Percentiles rank a stretch among this genome's conserved stretches.
These are phyloP conservation scores for Synanthedon andrenaeformis DNA, from an alignment of 2,888 invertebrate genomes.

Conservation along the genomic window DNA sequence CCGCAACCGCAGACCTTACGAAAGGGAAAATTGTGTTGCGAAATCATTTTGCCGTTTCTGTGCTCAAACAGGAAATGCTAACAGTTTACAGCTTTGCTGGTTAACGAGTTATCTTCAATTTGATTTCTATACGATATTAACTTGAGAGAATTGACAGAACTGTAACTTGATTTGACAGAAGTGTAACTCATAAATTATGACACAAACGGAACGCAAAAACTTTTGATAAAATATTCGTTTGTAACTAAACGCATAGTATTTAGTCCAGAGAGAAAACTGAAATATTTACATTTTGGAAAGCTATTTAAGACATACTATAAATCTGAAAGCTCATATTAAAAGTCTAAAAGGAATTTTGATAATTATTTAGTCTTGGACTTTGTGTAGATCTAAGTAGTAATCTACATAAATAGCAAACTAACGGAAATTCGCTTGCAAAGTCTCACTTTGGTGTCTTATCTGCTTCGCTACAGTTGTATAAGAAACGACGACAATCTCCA, in stretches of 20 bases:
- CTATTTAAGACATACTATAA: no score
- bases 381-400: no score
- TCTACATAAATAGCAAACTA: not conserved
- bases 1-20: slow-evolving; percentile 23
- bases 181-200: no score
- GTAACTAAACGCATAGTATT: no score
- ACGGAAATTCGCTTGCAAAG: slow-evolving; percentile 10
- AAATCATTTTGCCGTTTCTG: slow-evolving; percentile 49
- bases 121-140: not conserved
- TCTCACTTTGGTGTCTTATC: slow-evolving; percentile 27
- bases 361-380: no score
- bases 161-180: no score
- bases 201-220: no score
- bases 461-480: slow-evolving; percentile 31
- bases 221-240: no score
- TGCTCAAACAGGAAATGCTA: slow-evolving; percentile 36
- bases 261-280: no score
- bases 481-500: slow-evolving; percentile 35
- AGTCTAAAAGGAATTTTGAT: no score
- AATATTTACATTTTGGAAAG: no score
- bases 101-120: not conserved
- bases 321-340: no score
- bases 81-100: slow-evolving; percentile 30
- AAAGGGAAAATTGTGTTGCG: slow-evolving; percentile 60
- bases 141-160: not conserved